Conservation (phyloP, 2,797 vertebrate species). For the Crocodylus rhombifer region DNA sequence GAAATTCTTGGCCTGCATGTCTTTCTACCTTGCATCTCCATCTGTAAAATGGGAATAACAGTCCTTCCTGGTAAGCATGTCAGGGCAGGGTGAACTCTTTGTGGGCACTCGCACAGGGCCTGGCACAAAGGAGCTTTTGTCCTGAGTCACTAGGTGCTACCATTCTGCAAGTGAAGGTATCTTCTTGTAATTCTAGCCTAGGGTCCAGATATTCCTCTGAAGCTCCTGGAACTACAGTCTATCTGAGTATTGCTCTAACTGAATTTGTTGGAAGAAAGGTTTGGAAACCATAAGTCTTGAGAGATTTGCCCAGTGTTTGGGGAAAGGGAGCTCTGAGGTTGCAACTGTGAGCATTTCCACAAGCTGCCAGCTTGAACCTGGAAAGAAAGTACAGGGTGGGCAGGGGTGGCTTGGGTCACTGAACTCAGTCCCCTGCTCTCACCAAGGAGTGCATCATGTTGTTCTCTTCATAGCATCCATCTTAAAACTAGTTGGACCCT, state of each 20-base stretch:
- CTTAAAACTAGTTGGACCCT: too few relatives aligned
- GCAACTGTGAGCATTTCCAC: not conserved
- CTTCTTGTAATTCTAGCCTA: not conserved
- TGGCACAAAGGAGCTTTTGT: not conserved
- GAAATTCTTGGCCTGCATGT: not conserved
- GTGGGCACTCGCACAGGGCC: not conserved
- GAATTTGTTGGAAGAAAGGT: not conserved
- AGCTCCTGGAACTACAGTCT: too few relatives aligned
- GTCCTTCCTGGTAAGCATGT: too few relatives aligned
- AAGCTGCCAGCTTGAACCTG: not conserved
- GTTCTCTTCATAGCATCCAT: too few relatives aligned
- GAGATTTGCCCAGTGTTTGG: not conserved
- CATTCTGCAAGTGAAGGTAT: not conserved
- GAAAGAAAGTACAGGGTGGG: too few relatives aligned
- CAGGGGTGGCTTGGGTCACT: too few relatives aligned
- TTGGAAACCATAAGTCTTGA: not conserved
- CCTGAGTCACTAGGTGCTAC: not conserved
- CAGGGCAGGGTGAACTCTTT: not conserved
- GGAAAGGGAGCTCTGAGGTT: not conserved
- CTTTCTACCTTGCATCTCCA: not conserved
- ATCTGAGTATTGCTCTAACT: not conserved
- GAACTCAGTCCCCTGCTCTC: too few relatives aligned
- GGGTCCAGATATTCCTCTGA: not conserved
- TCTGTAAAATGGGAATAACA: not conserved
- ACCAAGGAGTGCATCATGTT: too few relatives aligned